Base-by-base conservation (phyloP, 2,888 invertebrate genomes). In the Callimorpha dominula region DNA sequence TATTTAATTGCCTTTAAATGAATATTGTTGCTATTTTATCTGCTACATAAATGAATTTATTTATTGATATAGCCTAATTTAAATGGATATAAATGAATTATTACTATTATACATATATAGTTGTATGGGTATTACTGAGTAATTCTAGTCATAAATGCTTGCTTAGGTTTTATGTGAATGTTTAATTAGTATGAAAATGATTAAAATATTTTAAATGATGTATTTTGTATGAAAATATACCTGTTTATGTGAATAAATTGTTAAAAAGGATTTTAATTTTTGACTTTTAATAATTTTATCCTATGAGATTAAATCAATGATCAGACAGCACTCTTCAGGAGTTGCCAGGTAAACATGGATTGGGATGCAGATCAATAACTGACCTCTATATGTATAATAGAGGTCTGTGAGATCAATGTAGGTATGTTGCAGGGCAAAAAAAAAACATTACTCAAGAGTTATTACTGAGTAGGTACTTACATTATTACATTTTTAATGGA, bases 181-280 rank as follows among this genome's bases (percentile, higher is more conserved):
- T 84, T 82, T 71, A 81, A 81, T 80, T 86, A 84, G 78, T 81
- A 89, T 84, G 85, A 79, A 81, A 68, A 74, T 74, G 57, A 84
- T 85, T 11, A 76, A 85, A 83, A 88, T 90, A 91, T 90, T 91
- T 91, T 86, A 90, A 86, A 87, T 90, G 87, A 91, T 91, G 93
- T 94, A 93, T 94, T 94, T 94, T 94, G 91, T 94, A 94, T 91
- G 90, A 69, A 86, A 89, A 83, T 92, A 90, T 92, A 92, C 90
- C 89, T 93, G 94, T 94, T 94, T 93, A 90, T 87, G 88, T 90
- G 87, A 93, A 90, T 93, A 93, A 90, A 94, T 86, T 91, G 91
- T 92, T 93, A 87, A 89, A 86, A 89, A 80, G 84, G 81, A 84
- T 84, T 84, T 81, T 79, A 75, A 64, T 66, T 46, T 52, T 9